These are phyloP conservation scores for Actias luna DNA, from an alignment of 2,888 invertebrate genomes.

Conservation along the genomic window DNA sequence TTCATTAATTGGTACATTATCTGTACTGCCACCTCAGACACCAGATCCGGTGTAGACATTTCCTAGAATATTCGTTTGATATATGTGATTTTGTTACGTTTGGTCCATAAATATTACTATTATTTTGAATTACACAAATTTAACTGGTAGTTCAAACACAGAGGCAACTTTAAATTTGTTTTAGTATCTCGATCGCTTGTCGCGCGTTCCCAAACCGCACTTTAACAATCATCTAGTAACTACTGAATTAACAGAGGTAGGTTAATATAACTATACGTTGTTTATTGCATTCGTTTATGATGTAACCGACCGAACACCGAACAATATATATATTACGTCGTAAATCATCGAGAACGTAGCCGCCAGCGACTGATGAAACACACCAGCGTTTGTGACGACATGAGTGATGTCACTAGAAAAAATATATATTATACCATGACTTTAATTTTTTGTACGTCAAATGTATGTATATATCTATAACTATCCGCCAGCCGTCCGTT, in stretches of 20 bases:
- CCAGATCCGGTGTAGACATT: too few relatives aligned
- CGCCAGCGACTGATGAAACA: background rate
- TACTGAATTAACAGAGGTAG: background rate
- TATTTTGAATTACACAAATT: too few relatives aligned
- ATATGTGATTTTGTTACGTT: too few relatives aligned
- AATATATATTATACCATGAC: background rate
- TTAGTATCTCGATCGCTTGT: background rate
- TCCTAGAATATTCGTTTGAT: too few relatives aligned
- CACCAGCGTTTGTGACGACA: constrained; percentile 10
- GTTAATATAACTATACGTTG: background rate
- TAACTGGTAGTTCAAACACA: too few relatives aligned
- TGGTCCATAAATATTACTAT: too few relatives aligned
- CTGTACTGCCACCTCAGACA: too few relatives aligned
- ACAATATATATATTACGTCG: background rate
- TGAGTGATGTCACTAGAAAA: constrained; percentile 16
- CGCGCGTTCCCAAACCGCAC: background rate
- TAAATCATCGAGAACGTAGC: background rate
- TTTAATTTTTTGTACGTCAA: too few relatives aligned
- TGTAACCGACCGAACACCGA: background rate
- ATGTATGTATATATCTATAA: too few relatives aligned
- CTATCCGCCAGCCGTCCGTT: too few relatives aligned
- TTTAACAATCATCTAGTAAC: background rate
- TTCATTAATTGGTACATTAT: too few relatives aligned
- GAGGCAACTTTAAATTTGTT: too few relatives aligned
- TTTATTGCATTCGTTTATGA: background rate